Percentiles rank a stretch among this genome's conserved stretches.
Evolutionary conservation across 1,140 invertebrate genomes (phyloP).

Genomic region (Argopecten irradians): DNA sequence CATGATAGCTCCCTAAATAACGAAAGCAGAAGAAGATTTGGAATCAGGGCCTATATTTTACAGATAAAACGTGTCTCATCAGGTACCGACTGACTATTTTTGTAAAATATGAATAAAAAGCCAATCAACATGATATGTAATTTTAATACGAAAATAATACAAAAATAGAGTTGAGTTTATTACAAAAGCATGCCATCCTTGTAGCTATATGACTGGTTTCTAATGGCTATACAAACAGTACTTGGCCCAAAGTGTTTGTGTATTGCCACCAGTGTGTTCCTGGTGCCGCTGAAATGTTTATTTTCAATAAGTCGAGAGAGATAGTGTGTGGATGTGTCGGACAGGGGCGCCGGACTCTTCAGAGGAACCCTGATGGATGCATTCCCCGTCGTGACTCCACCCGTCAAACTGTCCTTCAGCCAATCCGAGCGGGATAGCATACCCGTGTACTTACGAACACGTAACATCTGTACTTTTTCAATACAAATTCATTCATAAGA

Average conservation of each 20-base stretch:
- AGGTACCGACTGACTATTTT: not conserved
- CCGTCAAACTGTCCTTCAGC: not conserved
- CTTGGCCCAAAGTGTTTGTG: not conserved
- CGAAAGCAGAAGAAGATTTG: not conserved
- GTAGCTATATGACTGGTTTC: not conserved
- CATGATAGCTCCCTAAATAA: not conserved
- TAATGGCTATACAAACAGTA: not conserved
- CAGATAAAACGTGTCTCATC: not conserved
- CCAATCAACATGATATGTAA: not conserved
- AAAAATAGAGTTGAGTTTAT: not conserved
- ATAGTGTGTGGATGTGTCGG: not conserved
- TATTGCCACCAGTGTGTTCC: not conserved
- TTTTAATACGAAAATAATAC: not conserved
- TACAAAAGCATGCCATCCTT: not conserved
- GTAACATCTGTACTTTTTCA: not conserved
- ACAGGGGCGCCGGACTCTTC: not conserved
- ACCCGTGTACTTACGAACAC: not conserved
- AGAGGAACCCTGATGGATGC: not conserved
- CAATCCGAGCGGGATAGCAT: not conserved
- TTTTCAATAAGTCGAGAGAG: not conserved
- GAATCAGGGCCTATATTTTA: not conserved
- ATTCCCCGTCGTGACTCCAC: conserved; percentile 12
- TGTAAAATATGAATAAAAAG: not conserved
- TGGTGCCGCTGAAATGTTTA: not conserved
- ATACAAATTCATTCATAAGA: not conserved